Evolutionary conservation across 2,888 invertebrate species (phyloP), one percentile per base, ranked within the genome.

Genomic region (Andrena flavipes): DNA sequence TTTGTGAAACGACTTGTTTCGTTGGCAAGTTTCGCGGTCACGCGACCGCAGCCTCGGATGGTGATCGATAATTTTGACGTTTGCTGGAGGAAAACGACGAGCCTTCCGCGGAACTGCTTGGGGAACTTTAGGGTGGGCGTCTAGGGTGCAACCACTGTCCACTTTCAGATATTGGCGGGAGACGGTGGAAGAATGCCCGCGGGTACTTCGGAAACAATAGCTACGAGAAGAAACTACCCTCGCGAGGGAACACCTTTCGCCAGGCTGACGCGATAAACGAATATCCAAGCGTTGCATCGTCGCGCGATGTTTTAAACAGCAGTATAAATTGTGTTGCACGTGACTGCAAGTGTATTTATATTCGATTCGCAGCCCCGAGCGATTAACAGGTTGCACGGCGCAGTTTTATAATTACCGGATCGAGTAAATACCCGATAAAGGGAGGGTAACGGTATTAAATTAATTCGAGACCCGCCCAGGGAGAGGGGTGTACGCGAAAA

Each of bases 361-460:
- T 69, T 69, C 68, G 75, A 78, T 78, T 76, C 33, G 23, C 65
- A 51, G 42, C 35, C 35, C 30, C 29, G 59, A 54, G 8, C 51
- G 67, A 63, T 80, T 78, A 72, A 80, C 78, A 72, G 78, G 72
- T 80, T 56, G 35, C 26, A 35, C 51, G 60, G 63, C 30, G 54
- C 16, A 76, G 71, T 68, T 80, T 71, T 68, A 48, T 80, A 68
- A 64, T 82, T 60, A 64, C n/a, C n/a, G 35, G 20, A 26, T 59
- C 71, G 69, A 54, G 80, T 60, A 72, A 80, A 80, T 64, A 80
- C 26, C n/a, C 48, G 76, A 64, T 54, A 54, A 72, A 42, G 48
- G 29, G 63, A 29, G 42, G 29, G 76, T 63, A 68, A 82, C 77
- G 78, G 64, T 78, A 82, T 84, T 84, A 84, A 84, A 75, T 78